Percentiles rank a stretch among this genome's conserved stretches.
phyloP scores from a whole-genome alignment of 2,797 vertebrate species.

The Leptatherina wallacei region DNA sequence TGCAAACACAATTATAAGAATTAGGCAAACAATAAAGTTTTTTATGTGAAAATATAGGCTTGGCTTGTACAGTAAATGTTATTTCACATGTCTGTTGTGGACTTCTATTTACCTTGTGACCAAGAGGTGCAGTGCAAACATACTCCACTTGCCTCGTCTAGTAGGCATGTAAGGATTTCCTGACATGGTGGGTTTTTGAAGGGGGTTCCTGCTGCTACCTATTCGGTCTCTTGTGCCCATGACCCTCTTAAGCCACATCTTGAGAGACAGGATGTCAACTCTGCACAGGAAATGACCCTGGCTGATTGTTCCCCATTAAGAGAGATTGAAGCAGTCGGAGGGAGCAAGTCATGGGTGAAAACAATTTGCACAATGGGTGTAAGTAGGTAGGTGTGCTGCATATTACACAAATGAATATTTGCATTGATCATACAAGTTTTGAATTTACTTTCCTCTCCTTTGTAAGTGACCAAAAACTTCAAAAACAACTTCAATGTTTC shows the following conservation, averaged over 20 bases:
- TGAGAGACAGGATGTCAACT: constrained; percentile 70
- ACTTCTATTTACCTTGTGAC: not conserved
- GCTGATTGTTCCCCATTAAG: constrained; percentile 70
- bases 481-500: not conserved
- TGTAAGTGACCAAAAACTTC: not conserved
- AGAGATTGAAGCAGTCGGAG: constrained; percentile 16
- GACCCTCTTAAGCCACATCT: constrained; percentile 65
- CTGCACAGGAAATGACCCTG: constrained; percentile 67
- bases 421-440: not conserved
- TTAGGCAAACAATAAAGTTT: not conserved
- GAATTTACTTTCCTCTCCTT: not conserved
- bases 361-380: constrained; percentile 55
- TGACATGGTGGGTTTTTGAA: constrained; percentile 22
- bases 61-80: not conserved
- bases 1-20: not conserved
- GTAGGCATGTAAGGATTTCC: constrained; percentile 50
- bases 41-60: not conserved
- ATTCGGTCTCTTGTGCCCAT: constrained; percentile 41
- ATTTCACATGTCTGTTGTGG: not conserved
- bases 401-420: not conserved
- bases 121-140: not conserved
- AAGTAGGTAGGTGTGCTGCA: constrained; percentile 24
- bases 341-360: constrained; percentile 57
- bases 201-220: constrained; percentile 22
- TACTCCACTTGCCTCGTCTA: constrained; percentile 10